A percentile compares a stretch with the other conserved stretches of the same genome.
phyloP scores from a whole-genome alignment of 2,797 vertebrate genomes.

The Mormyrus hasselquistii region DNA sequence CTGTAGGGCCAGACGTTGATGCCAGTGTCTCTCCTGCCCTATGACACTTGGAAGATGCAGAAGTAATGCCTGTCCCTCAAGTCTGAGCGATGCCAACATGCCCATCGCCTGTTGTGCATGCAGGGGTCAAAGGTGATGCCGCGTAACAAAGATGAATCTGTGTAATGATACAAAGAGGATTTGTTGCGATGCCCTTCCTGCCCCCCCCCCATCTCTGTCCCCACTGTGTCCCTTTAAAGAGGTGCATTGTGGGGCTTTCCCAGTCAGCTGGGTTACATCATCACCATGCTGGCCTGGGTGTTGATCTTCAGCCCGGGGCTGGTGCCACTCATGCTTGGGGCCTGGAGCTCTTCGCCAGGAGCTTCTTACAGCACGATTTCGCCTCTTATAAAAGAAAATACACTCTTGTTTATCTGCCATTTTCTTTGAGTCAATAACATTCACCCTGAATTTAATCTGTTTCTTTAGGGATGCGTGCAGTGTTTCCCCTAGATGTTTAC shows the following conservation, averaged over 20 bases:
- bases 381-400: not conserved
- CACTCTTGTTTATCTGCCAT: not conserved
- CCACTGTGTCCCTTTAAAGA: not conserved
- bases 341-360: not conserved
- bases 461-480: not conserved
- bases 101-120: not conserved
- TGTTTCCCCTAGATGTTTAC: not conserved
- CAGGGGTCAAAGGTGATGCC: not conserved
- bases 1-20: not conserved
- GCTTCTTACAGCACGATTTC: not conserved
- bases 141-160: not conserved
- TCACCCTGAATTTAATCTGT: not conserved
- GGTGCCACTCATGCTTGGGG: not conserved
- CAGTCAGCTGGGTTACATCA: not conserved
- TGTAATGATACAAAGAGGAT: not conserved
- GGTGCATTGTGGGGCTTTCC: constrained; percentile 16
- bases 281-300: not conserved
- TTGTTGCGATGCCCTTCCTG: not conserved
- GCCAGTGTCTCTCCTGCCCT: not conserved
- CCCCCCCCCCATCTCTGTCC: not conserved
- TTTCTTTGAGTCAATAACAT: not conserved
- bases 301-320: not conserved
- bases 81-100: not conserved
- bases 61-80: not conserved
- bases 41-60: not conserved